Evolutionary conservation across 2,888 invertebrate genomes (phyloP), one percentile per base, ranked within the genome.

Genomic region (Xestia xanthographa): DNA sequence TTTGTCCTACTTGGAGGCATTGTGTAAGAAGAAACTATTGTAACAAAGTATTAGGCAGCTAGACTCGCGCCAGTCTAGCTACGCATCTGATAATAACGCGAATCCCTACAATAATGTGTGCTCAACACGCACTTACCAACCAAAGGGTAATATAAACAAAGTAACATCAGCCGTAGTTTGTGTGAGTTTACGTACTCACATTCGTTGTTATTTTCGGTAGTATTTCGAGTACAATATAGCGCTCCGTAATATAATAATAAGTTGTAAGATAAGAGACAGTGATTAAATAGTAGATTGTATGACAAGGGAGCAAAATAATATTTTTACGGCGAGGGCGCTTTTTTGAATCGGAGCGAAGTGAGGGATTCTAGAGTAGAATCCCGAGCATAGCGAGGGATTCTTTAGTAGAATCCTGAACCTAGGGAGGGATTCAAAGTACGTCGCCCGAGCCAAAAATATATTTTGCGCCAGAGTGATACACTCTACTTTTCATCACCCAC

Each of bases 51-150:
- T 41, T 22, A 58, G 34, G 29, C 11, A 56, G n/a, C 45, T 63
- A 73, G 78, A 74, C 29, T 58, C 6, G 20, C 45, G 34, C 34
- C 5, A 62, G 22, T 17, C 53, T 56, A 70, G 60, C 56, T 66
- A 66, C 38, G 41, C 60, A 66, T 83, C 68, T 62, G 75, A 82
- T 82, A 83, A 79, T 41, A 67, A 58, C 20, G 29, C 34, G 66
- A 70, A 70, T 66, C 53, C 29, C 9, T 38, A 63, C 62, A 79
- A 67, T 72, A 73, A 83, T 80, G 73, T 65, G 76, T 76, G 38
- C 50, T 71, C 8, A 62, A 70, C 82, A 83, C 76, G 72, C 70
- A 71, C 56, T 66, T 74, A 60, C 58, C 53, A 14, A 65, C 63
- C 53, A 17, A 65, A 62, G 48, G 41, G 50, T 53, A n/a, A 26